Percentiles rank a stretch among this genome's conserved stretches.
Conservation (phyloP, 2,797 vertebrate species). For the Pangasius mekongensis region DNA sequence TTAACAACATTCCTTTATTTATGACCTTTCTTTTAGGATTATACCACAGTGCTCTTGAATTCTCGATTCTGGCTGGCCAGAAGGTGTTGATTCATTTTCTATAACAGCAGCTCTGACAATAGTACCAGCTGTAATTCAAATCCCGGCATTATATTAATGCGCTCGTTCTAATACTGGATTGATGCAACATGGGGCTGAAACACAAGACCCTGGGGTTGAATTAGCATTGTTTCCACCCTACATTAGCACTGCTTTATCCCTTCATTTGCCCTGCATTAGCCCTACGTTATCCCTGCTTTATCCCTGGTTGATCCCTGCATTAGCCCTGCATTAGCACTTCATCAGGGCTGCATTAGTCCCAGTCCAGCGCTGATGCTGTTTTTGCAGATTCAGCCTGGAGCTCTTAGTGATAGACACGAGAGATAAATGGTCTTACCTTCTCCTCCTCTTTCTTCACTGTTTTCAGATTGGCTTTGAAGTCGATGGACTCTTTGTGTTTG, state of each 20-base stretch:
- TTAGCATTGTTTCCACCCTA: background rate
- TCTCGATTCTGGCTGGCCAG: background rate
- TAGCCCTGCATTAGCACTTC: background rate
- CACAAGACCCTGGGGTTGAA: background rate
- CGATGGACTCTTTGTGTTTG: constrained; percentile 63
- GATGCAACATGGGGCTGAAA: background rate
- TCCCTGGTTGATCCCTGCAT: background rate
- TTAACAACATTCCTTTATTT: background rate
- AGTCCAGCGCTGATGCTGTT: background rate
- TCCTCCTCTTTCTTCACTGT: constrained; percentile 71
- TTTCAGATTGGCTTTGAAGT: constrained; percentile 69
- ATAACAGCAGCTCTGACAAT: no score
- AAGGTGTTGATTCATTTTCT: no score
- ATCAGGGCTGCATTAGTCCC: background rate
- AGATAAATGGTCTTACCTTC: constrained; percentile 45
- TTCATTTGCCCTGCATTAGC: no score
- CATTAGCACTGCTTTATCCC: background rate
- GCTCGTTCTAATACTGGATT: background rate
- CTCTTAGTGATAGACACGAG: background rate
- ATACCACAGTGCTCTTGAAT: background rate
- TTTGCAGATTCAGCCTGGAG: background rate
- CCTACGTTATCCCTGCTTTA: background rate
- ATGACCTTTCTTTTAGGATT: background rate
- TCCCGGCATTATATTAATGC: no score
- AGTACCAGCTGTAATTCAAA: no score